These are phyloP conservation scores for Psilopogon haemacephalus DNA, from an alignment of 2,113 vertebrate genomes.

Conservation along the genomic window DNA sequence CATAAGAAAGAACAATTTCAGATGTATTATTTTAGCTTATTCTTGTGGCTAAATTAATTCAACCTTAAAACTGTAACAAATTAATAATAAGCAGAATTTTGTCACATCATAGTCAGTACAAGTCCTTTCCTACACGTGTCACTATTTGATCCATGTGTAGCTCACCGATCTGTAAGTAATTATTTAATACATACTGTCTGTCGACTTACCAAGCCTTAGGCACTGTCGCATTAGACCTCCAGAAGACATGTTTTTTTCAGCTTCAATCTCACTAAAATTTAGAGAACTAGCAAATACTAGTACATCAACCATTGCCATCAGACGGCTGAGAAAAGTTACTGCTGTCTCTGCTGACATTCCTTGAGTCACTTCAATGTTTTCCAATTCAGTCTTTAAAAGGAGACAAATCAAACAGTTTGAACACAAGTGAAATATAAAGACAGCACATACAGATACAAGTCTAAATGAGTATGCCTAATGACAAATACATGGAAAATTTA, in stretches of 20 bases:
- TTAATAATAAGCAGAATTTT: background rate
- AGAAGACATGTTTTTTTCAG: conserved; percentile 98
- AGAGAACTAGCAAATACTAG: conserved; percentile 96
- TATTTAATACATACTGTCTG: background rate
- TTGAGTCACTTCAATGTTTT: conserved; percentile 94
- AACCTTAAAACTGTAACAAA: background rate
- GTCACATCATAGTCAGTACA: background rate
- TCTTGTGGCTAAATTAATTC: background rate
- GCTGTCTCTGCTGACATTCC: conserved; percentile 97
- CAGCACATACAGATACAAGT: background rate
- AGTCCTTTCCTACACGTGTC: background rate
- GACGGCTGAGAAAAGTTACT: conserved; percentile 91
- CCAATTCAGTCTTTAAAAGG: conserved; percentile 87
- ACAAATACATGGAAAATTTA: background rate
- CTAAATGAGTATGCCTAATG: background rate
- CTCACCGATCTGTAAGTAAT: conserved; percentile 22
- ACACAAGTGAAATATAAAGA: conserved; percentile 20
- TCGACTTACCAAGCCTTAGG: conserved; percentile 89
- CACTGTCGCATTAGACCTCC: conserved; percentile 97
- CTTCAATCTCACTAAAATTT: conserved; percentile 98
- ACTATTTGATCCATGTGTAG: background rate
- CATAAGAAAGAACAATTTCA: background rate
- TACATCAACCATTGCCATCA: conserved; percentile 98
- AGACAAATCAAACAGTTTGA: conserved; percentile 64
- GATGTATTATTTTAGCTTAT: background rate